A percentile compares a stretch with the other conserved stretches of the same genome.
Conservation (phyloP, 2,113 vertebrate genomes). For the Dipodomys spectabilis region DNA sequence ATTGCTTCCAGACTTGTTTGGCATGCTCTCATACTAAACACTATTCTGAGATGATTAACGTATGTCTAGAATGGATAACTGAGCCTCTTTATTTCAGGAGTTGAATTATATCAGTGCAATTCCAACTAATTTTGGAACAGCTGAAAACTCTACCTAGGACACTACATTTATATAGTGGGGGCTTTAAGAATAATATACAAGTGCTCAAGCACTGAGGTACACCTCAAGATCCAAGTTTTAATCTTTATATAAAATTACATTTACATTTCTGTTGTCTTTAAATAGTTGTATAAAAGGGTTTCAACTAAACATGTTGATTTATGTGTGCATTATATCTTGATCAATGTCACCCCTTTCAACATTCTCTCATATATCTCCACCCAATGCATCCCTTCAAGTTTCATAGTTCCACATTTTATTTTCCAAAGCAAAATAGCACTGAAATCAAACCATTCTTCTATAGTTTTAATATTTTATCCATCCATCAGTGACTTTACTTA, state of each 20-base stretch:
- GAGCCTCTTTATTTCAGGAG: slow-evolving; percentile 55
- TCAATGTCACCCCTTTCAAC: no score
- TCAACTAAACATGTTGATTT: no score
- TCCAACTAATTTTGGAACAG: slow-evolving; percentile 23
- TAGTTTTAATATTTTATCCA: slow-evolving; percentile 44
- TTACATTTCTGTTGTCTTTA: no score
- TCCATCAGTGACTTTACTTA: not conserved
- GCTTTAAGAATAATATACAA: not conserved
- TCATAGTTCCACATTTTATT: not conserved
- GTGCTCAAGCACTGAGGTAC: not conserved
- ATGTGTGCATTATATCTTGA: no score
- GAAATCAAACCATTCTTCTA: not conserved
- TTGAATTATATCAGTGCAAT: not conserved
- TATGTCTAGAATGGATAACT: slow-evolving; percentile 28
- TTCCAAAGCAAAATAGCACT: not conserved
- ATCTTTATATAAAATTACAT: no score
- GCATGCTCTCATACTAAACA: not conserved
- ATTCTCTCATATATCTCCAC: no score
- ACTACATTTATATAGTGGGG: not conserved
- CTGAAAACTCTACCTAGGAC: not conserved
- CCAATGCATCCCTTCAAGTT: no score
- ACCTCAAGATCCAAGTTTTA: not conserved
- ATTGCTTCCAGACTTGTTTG: slow-evolving; percentile 35
- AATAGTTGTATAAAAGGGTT: no score
- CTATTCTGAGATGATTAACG: slow-evolving; percentile 48